Evolutionary conservation across 53 echinoderm and acorn worm species (phyloP).

Genomic region (Holothuria leucospilota): DNA sequence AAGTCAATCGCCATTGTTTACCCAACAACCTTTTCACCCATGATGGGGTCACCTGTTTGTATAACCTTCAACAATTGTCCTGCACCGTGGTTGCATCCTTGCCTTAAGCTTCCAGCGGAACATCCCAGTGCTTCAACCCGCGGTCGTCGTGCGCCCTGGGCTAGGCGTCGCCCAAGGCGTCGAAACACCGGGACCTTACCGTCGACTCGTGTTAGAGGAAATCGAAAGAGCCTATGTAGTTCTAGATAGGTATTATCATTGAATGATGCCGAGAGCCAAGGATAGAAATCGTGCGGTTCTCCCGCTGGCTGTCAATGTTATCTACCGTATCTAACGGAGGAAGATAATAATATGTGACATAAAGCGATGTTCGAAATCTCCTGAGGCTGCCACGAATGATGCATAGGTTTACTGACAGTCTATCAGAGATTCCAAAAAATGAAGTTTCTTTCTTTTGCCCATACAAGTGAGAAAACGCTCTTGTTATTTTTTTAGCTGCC

Average conservation of each 20-base stretch:
- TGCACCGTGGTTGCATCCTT: conserved; percentile 27
- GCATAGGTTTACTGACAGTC: too few relatives aligned
- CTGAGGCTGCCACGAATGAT: too few relatives aligned
- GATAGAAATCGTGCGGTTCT: background rate
- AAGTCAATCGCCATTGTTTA: conserved; percentile 45
- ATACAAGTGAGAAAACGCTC: too few relatives aligned
- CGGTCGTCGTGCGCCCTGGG: background rate
- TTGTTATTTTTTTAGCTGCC: too few relatives aligned
- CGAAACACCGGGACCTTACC: conserved; percentile 33
- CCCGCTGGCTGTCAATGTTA: conserved; percentile 22
- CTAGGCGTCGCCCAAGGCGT: conserved; percentile 26
- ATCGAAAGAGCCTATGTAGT: background rate
- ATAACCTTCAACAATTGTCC: conserved; percentile 33
- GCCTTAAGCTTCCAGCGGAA: conserved; percentile 1
- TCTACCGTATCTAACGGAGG: background rate
- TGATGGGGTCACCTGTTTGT: background rate
- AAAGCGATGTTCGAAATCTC: background rate
- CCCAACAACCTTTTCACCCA: conserved; percentile 24
- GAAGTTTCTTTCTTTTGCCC: too few relatives aligned
- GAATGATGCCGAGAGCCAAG: conserved; percentile 15
- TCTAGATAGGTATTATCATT: conserved; percentile 8
- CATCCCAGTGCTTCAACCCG: background rate
- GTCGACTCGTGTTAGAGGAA: conserved; percentile 6
- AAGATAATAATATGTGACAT: conserved; percentile 33
- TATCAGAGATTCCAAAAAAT: too few relatives aligned